Evolutionary conservation across 2,888 invertebrate species (phyloP).

Genomic region (Tetanocera ferruginea): DNA sequence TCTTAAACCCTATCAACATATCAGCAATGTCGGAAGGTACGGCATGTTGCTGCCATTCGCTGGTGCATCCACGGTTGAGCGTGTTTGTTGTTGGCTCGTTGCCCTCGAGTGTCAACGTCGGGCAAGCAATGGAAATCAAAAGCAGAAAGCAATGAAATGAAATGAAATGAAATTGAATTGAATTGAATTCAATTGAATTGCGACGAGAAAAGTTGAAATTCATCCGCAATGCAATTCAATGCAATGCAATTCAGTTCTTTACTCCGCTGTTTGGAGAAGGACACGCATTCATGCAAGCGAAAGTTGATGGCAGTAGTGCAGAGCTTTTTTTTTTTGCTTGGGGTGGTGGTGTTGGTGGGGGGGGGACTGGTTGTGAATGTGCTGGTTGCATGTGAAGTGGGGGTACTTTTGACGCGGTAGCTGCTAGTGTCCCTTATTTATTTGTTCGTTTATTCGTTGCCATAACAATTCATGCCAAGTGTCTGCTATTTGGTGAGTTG

Average conservation of each 20-base stretch:
- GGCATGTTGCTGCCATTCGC: background rate
- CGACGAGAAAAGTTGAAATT: constrained; percentile 10
- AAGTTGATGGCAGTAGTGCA: background rate
- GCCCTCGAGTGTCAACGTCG: constrained; percentile 12
- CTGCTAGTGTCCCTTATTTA: background rate
- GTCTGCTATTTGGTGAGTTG: background rate
- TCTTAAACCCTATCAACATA: background rate
- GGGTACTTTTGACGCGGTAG: background rate
- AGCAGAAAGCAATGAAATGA: constrained; percentile 18
- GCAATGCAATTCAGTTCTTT: constrained; percentile 13
- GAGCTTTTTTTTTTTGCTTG: background rate
- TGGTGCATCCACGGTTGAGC: background rate
- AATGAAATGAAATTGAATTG: constrained; percentile 35
- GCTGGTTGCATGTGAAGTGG: background rate
- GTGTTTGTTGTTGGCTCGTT: background rate
- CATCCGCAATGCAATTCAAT: constrained; percentile 15
- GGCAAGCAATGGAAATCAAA: constrained; percentile 13
- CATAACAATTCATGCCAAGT: constrained; percentile 25
- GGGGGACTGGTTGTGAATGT: background rate
- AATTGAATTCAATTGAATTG: constrained; percentile 28
- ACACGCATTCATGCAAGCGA: background rate
- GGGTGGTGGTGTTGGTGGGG: background rate
- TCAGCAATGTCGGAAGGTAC: background rate
- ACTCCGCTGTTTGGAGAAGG: background rate
- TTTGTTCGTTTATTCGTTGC: constrained; percentile 23